Percentiles rank a stretch among this genome's conserved stretches.
Conservation (phyloP, 2,113 vertebrate species). For the Heptranchias perlo region DNA sequence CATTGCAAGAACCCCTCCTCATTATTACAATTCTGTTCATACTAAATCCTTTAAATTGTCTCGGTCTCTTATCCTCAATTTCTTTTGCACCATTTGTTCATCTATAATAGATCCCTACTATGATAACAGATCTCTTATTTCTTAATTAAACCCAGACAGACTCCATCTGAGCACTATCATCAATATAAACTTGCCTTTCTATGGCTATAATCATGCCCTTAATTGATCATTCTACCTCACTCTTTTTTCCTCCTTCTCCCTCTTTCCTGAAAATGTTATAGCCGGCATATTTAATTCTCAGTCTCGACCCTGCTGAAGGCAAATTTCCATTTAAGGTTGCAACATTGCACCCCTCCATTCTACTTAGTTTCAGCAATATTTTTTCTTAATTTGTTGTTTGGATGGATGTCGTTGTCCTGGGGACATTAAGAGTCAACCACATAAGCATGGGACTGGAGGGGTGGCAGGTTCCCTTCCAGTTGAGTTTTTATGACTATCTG, state of each 20-base stretch:
- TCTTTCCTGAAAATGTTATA: background rate
- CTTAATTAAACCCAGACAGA: background rate
- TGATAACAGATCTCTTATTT: background rate
- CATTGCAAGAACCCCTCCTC: background rate
- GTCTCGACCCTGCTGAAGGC: background rate
- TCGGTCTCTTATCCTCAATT: background rate
- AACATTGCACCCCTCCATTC: background rate
- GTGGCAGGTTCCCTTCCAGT: too few relatives aligned
- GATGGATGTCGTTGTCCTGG: background rate
- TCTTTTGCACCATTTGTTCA: background rate
- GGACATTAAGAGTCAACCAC: background rate
- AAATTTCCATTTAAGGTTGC: background rate
- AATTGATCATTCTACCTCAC: background rate
- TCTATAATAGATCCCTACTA: background rate
- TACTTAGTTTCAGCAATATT: background rate
- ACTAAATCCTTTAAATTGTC: background rate
- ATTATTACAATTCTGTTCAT: background rate
- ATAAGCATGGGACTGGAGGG: too few relatives aligned
- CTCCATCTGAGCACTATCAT: background rate
- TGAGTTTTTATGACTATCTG: background rate
- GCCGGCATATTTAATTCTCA: background rate
- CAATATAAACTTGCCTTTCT: background rate
- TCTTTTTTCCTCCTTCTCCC: background rate
- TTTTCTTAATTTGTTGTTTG: background rate
- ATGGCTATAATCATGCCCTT: background rate